Evolutionary conservation across 1,140 invertebrate species (phyloP).

Genomic region (Cylas formicarius): DNA sequence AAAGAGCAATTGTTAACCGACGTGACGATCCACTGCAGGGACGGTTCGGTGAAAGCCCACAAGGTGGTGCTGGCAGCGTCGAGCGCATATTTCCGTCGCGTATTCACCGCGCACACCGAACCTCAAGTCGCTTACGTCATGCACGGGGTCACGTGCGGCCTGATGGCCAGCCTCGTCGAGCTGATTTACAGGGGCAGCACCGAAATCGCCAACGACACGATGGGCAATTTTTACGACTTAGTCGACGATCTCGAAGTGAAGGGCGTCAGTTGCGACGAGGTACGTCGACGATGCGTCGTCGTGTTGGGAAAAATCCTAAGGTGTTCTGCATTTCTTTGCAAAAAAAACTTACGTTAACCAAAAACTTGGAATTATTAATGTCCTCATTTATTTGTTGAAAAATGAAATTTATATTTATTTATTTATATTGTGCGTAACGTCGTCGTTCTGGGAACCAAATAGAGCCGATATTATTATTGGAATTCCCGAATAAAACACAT

Average conservation of each 20-base stretch:
- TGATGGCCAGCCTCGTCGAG: conserved; percentile 30
- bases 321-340: no score
- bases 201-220: conserved; percentile 25
- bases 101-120: conserved; percentile 32
- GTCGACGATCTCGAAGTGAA: conserved; percentile 32
- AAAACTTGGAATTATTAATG: no score
- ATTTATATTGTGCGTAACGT: no score
- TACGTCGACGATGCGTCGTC: no score
- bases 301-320: no score
- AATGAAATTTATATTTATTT: no score
- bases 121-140: conserved; percentile 31
- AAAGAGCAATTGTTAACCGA: conserved; percentile 61
- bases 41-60: conserved; percentile 60
- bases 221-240: conserved; percentile 25
- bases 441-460: no score
- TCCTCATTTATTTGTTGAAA: no score
- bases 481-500: no score
- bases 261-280: conserved; percentile 23
- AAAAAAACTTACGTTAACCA: no score
- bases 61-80: conserved; percentile 66
- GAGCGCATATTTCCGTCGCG: conserved; percentile 60
- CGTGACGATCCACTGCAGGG: conserved; percentile 56
- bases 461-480: no score
- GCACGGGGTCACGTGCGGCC: conserved; percentile 23
- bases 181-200: conserved; percentile 33